A percentile compares a stretch with the other conserved stretches of the same genome.
phyloP scores from a whole-genome alignment of 2,797 vertebrate genomes.

The Cyclopterus lumpus region DNA sequence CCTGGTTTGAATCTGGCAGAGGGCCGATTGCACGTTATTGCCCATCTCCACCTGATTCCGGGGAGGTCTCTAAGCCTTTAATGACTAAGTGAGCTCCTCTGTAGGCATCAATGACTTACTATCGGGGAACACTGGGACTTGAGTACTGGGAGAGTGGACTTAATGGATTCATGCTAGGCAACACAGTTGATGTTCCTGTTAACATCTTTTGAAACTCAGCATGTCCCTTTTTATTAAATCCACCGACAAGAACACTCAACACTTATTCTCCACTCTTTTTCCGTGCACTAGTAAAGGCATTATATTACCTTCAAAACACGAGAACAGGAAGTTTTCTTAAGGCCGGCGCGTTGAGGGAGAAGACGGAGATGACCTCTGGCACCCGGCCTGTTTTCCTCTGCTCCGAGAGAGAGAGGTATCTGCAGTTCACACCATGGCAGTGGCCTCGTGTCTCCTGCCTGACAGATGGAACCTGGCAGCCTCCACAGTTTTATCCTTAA shows the following conservation, averaged over 20 bases:
- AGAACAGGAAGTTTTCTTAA: constrained; percentile 69
- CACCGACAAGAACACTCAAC: constrained; percentile 15
- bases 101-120: neutral
- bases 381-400: constrained; percentile 66
- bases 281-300: constrained; percentile 32
- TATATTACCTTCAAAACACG: constrained; percentile 59
- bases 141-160: neutral
- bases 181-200: constrained; percentile 5
- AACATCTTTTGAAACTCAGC: constrained; percentile 1
- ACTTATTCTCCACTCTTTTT: constrained; percentile 23
- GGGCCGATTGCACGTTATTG: neutral
- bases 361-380: constrained; percentile 65
- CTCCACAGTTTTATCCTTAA: constrained; percentile 24
- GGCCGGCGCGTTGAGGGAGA: constrained; percentile 34
- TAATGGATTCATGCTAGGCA: neutral
- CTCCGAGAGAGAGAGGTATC: constrained; percentile 46
- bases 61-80: neutral
- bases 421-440: constrained; percentile 38
- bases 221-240: neutral
- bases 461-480: constrained; percentile 49
- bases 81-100: neutral
- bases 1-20: neutral
- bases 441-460: constrained; percentile 42
- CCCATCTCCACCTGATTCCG: neutral
- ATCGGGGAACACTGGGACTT: neutral